Evolutionary conservation across 1,140 invertebrate genomes (phyloP), one percentile per base, ranked within the genome.

Genomic region (Atta cephalotes): DNA sequence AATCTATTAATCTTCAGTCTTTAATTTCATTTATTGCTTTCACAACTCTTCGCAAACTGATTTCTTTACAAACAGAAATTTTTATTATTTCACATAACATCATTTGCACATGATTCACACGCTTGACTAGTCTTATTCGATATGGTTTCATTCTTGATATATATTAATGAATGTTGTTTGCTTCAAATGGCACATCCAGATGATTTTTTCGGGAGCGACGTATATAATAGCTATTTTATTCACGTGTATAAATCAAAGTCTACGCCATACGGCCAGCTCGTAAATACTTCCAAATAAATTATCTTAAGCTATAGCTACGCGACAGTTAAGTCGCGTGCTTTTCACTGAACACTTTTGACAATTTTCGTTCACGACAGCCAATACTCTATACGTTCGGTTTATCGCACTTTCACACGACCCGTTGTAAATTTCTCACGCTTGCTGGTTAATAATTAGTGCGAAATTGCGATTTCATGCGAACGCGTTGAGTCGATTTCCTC

Each of bases 1-100:
- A 62, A 63, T 0, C 21, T 80, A 45, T 71, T 60, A 81, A 45
- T 84, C 21, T 21, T 21, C 80, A 84, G 70, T 84, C 80, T 84
- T 82, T 35, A 25, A 16, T 84, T 35, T 4, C 28, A 74, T 72
- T 16, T n/a, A 31, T 56, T 21, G 14, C 0, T 31, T 31, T 16
- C 74, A 62, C 16, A 77, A 62, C 35, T 49, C 9, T 18, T n/a
- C 25, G 2, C 65, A 58, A 70, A 81, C 14, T 84, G 45, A 5
- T 56, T 31, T 63, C n/a, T 9, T 65, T 51, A n/a, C 16, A 56
- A 71, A 25, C 2, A 28, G 7, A 31, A 31, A 49, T 25, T 51
- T 25, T 82, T 9, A 14, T 63, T 63, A 49, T 31, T 79, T 51
- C 6, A 63, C 16, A 6, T 39, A n/a, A 68, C 77, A n/a, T 80